Evolutionary conservation across 2,113 vertebrate species (phyloP).

Genomic region (Tricholaema leucomelas): DNA sequence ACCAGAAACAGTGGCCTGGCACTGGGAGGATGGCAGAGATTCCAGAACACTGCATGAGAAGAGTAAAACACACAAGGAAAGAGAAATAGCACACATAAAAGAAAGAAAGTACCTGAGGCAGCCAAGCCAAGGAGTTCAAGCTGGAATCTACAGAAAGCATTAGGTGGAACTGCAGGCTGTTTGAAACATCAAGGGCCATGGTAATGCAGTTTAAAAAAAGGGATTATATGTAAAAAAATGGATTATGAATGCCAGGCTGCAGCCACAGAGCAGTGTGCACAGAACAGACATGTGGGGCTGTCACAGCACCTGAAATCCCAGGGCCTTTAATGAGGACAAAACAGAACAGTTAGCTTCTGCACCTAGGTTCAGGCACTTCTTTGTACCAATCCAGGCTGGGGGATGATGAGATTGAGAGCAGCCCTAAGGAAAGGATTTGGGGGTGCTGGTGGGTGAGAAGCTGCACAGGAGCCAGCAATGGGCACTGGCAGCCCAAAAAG

Average conservation of each 20-base stretch:
- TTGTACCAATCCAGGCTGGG: too few relatives aligned
- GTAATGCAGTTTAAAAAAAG: neutral
- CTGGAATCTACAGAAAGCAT: conserved; percentile 20
- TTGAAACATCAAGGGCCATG: conserved; percentile 14
- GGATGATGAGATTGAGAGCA: too few relatives aligned
- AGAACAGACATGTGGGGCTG: neutral
- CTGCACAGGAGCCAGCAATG: too few relatives aligned
- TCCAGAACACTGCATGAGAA: neutral
- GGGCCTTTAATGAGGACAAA: neutral
- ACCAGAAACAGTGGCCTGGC: neutral
- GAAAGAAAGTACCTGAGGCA: neutral
- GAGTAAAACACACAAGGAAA: neutral
- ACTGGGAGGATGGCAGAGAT: neutral
- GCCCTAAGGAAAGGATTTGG: too few relatives aligned
- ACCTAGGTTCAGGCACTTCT: too few relatives aligned
- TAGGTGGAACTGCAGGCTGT: conserved; percentile 23
- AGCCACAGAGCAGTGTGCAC: neutral
- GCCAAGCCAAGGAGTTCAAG: conserved; percentile 29
- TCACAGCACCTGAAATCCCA: neutral
- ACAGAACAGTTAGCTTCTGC: too few relatives aligned
- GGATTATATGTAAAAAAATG: neutral
- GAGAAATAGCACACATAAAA: neutral
- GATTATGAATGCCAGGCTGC: conserved; percentile 2
- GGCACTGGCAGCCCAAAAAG: too few relatives aligned
- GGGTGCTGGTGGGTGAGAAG: too few relatives aligned